These are phyloP conservation scores for Lasioglossum marginatum DNA, from an alignment of 2,888 invertebrate genomes.

Conservation along the genomic window DNA sequence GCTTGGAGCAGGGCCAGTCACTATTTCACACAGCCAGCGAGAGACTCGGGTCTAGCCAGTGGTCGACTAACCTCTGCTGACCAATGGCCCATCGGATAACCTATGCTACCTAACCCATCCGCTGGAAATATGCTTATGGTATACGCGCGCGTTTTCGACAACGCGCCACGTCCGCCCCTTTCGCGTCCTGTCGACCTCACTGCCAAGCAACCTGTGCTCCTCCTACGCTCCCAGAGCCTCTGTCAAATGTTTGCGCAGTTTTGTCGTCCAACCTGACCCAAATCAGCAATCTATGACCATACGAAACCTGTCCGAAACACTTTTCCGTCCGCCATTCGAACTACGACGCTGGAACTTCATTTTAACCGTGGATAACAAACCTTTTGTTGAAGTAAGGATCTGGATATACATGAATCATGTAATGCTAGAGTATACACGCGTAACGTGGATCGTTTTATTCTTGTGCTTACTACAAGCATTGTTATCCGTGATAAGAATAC, in stretches of 20 bases:
- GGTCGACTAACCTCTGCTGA: conserved; percentile 79
- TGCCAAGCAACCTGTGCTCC: conserved; percentile 1
- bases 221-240: not conserved
- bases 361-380: not conserved
- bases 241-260: conserved; percentile 19
- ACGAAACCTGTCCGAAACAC: not conserved
- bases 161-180: conserved; percentile 59
- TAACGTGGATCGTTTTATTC: not conserved
- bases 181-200: conserved; percentile 48
- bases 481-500: not conserved
- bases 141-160: conserved; percentile 68
- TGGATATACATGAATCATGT: no score
- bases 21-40: conserved; percentile 81
- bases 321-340: not conserved
- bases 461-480: not conserved
- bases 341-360: not conserved
- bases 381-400: not conserved
- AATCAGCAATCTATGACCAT: not conserved
- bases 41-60: conserved; percentile 68
- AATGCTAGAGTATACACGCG: no score
- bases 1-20: conserved; percentile 82
- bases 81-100: conserved; percentile 82
- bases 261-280: not conserved
- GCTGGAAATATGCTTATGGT: conserved; percentile 81
- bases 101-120: conserved; percentile 78